Evolutionary conservation across 2,113 vertebrate genomes (phyloP).

Genomic region (Megaceryle torquata): DNA sequence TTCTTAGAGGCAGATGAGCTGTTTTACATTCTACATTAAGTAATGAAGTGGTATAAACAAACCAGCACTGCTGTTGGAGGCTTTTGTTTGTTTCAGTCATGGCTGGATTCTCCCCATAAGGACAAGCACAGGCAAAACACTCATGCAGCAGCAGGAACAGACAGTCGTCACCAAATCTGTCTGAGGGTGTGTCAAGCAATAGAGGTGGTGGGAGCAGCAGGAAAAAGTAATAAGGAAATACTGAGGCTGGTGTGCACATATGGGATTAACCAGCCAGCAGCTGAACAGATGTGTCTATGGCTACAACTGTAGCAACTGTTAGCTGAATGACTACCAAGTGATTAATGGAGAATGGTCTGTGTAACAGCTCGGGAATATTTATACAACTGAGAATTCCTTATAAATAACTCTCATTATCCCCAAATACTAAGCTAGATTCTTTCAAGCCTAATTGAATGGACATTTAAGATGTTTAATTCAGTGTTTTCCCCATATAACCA

Average conservation of each 20-base stretch:
- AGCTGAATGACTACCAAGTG: neutral
- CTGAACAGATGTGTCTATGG: neutral
- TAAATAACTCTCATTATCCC: constrained; percentile 24
- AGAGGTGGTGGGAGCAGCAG: constrained; percentile 24
- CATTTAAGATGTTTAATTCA: constrained; percentile 7
- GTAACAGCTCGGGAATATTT: neutral
- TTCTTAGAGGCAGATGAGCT: neutral
- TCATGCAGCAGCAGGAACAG: neutral
- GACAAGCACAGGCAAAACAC: neutral
- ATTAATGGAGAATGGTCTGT: neutral
- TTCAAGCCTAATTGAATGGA: constrained; percentile 2
- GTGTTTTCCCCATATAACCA: constrained; percentile 15
- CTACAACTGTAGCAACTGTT: neutral
- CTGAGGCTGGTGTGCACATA: neutral
- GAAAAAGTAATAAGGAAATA: constrained; percentile 11
- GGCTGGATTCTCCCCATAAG: neutral
- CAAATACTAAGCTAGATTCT: neutral
- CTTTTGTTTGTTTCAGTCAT: neutral
- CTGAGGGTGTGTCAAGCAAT: constrained; percentile 12
- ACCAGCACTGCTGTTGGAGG: accelerated
- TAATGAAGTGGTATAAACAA: neutral
- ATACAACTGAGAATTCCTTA: neutral
- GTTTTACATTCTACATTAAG: neutral
- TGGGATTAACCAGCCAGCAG: neutral
- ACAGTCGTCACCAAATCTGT: neutral